phyloP scores from a whole-genome alignment of 2,797 vertebrate genomes.

The Simalia tracyae region DNA sequence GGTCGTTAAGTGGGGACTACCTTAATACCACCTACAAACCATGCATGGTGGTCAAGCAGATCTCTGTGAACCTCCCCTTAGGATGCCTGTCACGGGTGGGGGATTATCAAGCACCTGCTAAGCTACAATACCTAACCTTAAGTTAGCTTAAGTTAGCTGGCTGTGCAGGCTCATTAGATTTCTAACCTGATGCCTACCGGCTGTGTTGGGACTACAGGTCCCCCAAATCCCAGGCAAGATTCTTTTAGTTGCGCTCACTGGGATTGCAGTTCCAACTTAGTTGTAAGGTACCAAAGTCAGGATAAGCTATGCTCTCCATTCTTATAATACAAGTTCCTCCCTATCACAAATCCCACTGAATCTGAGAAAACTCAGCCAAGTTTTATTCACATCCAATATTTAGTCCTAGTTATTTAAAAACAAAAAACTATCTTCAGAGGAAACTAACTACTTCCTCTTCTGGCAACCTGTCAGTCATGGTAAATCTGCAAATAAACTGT shows the following conservation, averaged over 20 bases:
- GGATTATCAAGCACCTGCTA: background rate
- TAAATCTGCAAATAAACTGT: constrained; percentile 72
- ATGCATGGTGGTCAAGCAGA: background rate
- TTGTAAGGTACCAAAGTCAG: background rate
- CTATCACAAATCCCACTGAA: constrained; percentile 5
- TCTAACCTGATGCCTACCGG: background rate
- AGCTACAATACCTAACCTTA: background rate
- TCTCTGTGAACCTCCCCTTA: background rate
- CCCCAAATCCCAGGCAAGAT: too few species aligned
- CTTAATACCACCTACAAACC: background rate
- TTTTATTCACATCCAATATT: constrained; percentile 64
- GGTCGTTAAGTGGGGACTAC: too few species aligned
- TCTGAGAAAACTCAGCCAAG: constrained; percentile 51
- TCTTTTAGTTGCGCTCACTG: too few species aligned
- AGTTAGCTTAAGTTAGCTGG: too few species aligned
- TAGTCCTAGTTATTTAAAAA: constrained; percentile 62
- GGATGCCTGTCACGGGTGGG: background rate
- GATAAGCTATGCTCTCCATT: background rate
- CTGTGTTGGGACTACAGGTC: too few species aligned
- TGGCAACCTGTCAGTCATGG: constrained; percentile 69
- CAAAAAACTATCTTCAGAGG: constrained; percentile 63
- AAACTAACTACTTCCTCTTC: constrained; percentile 69
- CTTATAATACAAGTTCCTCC: background rate
- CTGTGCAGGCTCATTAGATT: background rate
- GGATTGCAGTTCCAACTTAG: background rate